Evolutionary conservation across 2,888 invertebrate genomes (phyloP).

Genomic region (Scaptomyza parva): DNA sequence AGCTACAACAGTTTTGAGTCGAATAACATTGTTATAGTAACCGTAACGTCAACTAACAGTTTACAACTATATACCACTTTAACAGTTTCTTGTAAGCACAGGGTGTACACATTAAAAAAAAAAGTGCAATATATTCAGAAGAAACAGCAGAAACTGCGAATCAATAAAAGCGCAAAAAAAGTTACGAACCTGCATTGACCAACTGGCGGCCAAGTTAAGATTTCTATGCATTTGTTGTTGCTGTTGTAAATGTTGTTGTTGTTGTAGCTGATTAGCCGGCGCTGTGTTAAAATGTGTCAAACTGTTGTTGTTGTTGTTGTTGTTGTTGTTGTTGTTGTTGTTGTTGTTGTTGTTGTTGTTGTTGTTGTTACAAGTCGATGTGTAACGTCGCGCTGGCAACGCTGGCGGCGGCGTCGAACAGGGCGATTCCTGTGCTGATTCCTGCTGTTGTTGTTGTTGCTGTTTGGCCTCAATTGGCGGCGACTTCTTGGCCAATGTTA

Average conservation of each 20-base stretch:
- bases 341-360: slow-evolving; percentile 43
- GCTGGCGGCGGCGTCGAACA: slow-evolving; percentile 74
- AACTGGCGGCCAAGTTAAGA: slow-evolving; percentile 54
- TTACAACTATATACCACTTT: background rate
- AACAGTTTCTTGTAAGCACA: background rate
- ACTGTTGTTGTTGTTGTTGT: slow-evolving; percentile 44
- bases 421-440: slow-evolving; percentile 33
- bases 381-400: slow-evolving; percentile 75
- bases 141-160: slow-evolving; percentile 17
- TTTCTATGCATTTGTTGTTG: slow-evolving; percentile 48
- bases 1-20: too few relatives aligned
- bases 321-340: slow-evolving; percentile 46
- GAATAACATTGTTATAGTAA: background rate
- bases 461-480: slow-evolving; percentile 62
- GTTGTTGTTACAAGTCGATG: slow-evolving; percentile 39
- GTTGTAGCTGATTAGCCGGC: slow-evolving; percentile 61
- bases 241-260: slow-evolving; percentile 39
- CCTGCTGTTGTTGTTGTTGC: slow-evolving; percentile 30
- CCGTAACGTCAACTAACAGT: too few relatives aligned
- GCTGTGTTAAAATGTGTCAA: slow-evolving; percentile 59
- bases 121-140: slow-evolving; percentile 10
- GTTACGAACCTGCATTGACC: slow-evolving; percentile 64
- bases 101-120: slow-evolving; percentile 12
- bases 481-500: slow-evolving; percentile 59
- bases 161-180: slow-evolving; percentile 32